Evolutionary conservation across 2,888 invertebrate genomes (phyloP).

Genomic region (Nemotelus pantherinus): DNA sequence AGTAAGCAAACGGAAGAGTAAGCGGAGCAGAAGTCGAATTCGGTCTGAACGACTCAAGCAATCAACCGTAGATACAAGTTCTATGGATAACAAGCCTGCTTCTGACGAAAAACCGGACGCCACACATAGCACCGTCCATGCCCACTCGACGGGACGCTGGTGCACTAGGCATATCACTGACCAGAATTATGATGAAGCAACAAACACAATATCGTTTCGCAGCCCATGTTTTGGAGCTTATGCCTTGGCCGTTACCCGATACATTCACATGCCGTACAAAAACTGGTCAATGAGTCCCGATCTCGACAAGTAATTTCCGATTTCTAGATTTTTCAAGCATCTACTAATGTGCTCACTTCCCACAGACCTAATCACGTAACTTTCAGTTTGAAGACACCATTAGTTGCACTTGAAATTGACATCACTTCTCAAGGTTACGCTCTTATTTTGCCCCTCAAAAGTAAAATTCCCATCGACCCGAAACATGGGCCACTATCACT

Average conservation of each 20-base stretch:
- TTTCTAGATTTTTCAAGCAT: too few species aligned
- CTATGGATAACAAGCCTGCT: not conserved
- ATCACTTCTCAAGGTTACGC: conserved; percentile 1
- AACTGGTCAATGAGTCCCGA: conserved; percentile 15
- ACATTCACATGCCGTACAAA: conserved; percentile 23
- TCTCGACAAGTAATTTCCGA: not conserved
- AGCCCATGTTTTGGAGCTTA: conserved; percentile 26
- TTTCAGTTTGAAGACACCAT: not conserved
- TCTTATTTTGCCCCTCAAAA: not conserved
- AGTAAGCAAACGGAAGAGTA: not conserved
- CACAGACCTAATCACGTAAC: not conserved
- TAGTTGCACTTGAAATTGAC: not conserved
- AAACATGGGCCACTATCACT: not conserved
- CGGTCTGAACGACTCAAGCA: not conserved
- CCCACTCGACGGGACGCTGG: conserved; percentile 18
- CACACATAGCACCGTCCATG: too few species aligned
- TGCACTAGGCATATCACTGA: not conserved
- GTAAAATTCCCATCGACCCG: conserved; percentile 4
- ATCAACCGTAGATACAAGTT: not conserved
- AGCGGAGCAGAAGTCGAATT: not conserved
- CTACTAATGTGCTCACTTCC: too few species aligned
- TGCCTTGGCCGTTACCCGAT: not conserved
- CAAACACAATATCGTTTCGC: not conserved
- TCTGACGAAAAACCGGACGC: too few species aligned
- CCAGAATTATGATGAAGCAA: conserved; percentile 9